Evolutionary conservation across 2,113 vertebrate genomes (phyloP), one percentile per base, ranked within the genome.

Genomic region (Menidia beryllina): DNA sequence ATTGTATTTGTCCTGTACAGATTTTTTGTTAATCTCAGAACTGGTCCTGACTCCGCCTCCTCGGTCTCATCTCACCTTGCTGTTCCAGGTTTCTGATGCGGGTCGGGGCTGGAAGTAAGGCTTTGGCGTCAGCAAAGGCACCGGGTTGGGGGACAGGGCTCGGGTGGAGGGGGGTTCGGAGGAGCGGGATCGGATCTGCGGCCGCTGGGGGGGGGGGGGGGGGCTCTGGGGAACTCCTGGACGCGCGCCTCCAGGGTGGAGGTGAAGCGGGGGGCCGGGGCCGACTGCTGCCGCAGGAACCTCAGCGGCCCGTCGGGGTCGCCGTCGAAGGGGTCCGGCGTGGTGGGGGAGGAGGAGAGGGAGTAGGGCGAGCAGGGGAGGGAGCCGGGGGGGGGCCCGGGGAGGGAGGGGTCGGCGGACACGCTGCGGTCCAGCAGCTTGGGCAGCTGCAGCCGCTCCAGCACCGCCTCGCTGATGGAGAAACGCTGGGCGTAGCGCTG

Each of bases 401-500:
- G 72, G 20, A 76, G 86, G 82, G 95, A 89, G 82, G 97, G 95
- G 88, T 98, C 97, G 1, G 94, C 93, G 1, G 98, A 99, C 79
- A 96, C 82, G 88, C 97, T 98, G 93, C 96, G 95, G 84, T 98
- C 97, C 88, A 99, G 91, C 23, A 96, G 93, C 92, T 95, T 96
- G 88, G 97, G 97, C 88, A 99, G 94, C 91, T 97, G 95, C 77
- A 99, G 84, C 71, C 94, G 94, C 69, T 98, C 97, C 0, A 98
- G 93, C 45, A 98, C 93, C 1, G 95, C 86, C 83, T 99, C 97
- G 1, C 97, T 99, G 93, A 99, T 96, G 83, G 96, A 97, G 91
- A 99, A 99, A 36, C 97, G 95, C 87, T 98, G 96, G 0, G 96
- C 95, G 72, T 98, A 99, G 55, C 95, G 94, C 4, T 96, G 95